Percentiles rank a stretch among this genome's conserved stretches.
Conservation (phyloP, 2,888 invertebrate genomes). For the Lepidochrysops patricia region DNA sequence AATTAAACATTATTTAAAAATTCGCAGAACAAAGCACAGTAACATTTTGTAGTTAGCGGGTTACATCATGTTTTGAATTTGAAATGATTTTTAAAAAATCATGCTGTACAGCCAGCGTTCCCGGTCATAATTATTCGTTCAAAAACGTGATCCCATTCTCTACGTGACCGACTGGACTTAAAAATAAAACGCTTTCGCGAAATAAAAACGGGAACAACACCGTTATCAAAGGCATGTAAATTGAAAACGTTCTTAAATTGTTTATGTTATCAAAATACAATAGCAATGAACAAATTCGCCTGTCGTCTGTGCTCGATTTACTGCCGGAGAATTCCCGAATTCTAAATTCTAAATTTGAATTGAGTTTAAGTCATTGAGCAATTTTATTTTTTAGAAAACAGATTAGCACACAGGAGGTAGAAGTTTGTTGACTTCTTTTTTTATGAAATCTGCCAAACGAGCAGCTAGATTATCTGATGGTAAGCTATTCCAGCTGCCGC, state of each 20-base stretch:
- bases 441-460: too few species aligned
- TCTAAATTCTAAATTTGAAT: background rate
- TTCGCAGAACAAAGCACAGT: background rate
- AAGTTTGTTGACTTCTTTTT: background rate
- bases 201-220: constrained; percentile 17
- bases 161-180: constrained; percentile 52
- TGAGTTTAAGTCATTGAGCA: too few species aligned
- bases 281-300: constrained; percentile 17
- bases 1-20: background rate
- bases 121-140: constrained; percentile 57
- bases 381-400: too few species aligned
- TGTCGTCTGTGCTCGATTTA: background rate
- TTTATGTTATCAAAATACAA: constrained; percentile 13
- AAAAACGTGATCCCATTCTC: constrained; percentile 63
- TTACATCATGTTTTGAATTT: constrained; percentile 33
- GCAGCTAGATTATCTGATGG: too few species aligned
- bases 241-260: constrained; percentile 21
- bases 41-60: background rate
- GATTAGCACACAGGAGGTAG: too few species aligned
- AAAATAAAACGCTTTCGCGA: constrained; percentile 21
- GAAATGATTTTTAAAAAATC: constrained; percentile 35
- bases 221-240: constrained; percentile 18
- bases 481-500: too few species aligned
- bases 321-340: background rate
- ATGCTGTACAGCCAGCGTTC: constrained; percentile 38